Conservation (phyloP, 2,797 vertebrate species). For the Anabacerthia variegaticeps region DNA sequence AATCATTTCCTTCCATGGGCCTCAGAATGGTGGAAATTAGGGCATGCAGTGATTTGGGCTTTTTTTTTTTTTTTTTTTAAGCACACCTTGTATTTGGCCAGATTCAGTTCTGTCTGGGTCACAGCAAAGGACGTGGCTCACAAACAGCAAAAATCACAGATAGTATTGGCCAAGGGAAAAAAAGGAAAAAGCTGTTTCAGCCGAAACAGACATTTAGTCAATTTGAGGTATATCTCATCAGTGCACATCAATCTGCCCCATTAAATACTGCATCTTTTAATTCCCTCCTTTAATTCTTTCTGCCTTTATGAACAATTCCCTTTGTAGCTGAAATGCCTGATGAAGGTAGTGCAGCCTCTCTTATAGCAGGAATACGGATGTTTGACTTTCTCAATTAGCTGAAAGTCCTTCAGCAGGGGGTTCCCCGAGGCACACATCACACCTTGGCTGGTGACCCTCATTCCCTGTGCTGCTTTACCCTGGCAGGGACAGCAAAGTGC, state of each 20-base stretch:
- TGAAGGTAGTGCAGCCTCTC: not conserved
- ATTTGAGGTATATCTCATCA: slow-evolving; percentile 27
- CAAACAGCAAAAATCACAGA: not conserved
- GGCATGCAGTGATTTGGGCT: not conserved
- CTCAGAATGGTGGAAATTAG: not conserved
- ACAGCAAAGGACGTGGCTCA: not conserved
- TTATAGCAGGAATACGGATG: not conserved
- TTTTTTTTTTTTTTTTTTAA: not conserved
- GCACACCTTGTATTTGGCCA: not conserved
- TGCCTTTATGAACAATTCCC: slow-evolving; percentile 42
- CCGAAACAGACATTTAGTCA: slow-evolving; percentile 35
- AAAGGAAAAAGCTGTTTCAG: not conserved
- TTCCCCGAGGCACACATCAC: not conserved
- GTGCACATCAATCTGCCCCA: slow-evolving; percentile 35
- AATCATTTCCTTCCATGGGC: not conserved
- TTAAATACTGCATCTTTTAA: slow-evolving; percentile 25
- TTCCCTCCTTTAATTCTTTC: slow-evolving; percentile 45
- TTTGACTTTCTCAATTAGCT: slow-evolving; percentile 43
- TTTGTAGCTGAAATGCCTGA: slow-evolving; percentile 22
- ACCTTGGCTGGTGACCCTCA: slow-evolving; percentile 4
- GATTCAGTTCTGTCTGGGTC: not conserved
- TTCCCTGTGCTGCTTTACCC: not conserved
- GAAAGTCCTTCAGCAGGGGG: slow-evolving; percentile 42
- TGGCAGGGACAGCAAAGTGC: not conserved
- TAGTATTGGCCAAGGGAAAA: not conserved